phyloP scores from a whole-genome alignment of 1,140 invertebrate species.

The Ptiloglossa arizonensis region DNA sequence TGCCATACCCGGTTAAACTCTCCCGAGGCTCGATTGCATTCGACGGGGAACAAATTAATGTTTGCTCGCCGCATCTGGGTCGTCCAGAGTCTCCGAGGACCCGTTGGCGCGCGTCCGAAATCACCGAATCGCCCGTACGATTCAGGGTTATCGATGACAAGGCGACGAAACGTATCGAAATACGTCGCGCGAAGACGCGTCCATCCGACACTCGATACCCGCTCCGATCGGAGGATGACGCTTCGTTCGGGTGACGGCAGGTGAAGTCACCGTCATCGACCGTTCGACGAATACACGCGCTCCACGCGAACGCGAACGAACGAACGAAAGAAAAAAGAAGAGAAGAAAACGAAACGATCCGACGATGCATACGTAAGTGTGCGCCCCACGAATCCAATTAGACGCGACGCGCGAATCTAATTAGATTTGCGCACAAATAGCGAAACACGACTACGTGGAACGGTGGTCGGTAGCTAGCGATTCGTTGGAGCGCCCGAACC shows the following conservation, averaged over 20 bases:
- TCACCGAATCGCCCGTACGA: not conserved
- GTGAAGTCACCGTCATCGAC: constrained; percentile 24
- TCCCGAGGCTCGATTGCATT: constrained; percentile 65
- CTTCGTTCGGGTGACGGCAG: constrained; percentile 13
- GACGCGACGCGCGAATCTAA: not conserved
- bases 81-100: constrained; percentile 10
- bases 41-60: constrained; percentile 73
- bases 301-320: too few species aligned
- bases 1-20: constrained; percentile 72
- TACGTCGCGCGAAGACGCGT: constrained; percentile 8
- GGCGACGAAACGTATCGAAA: constrained; percentile 48
- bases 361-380: too few species aligned
- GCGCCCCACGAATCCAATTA: not conserved
- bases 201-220: constrained; percentile 22
- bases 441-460: too few species aligned
- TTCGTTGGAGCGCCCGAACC: too few species aligned
- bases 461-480: too few species aligned
- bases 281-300: too few species aligned
- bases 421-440: not conserved
- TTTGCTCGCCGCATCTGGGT: constrained; percentile 58
- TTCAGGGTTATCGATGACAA: constrained; percentile 32
- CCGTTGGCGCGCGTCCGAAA: constrained; percentile 4
- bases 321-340: too few species aligned
- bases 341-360: too few species aligned
- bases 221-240: not conserved